These are phyloP conservation scores for Carlito syrichta DNA, from an alignment of 2,113 vertebrate species.

Conservation along the genomic window DNA sequence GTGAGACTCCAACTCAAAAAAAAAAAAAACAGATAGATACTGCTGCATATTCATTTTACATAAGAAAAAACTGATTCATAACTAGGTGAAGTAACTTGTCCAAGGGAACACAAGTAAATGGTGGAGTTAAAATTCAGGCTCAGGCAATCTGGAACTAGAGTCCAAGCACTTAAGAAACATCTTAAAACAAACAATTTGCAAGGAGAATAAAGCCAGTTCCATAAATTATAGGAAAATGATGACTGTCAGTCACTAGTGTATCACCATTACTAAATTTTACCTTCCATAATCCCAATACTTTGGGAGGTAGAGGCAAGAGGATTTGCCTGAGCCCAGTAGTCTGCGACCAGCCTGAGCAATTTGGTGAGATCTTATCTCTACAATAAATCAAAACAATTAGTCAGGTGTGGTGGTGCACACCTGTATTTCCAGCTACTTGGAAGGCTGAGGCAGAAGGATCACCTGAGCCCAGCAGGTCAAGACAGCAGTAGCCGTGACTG, in stretches of 20 bases:
- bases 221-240: slow-evolving; percentile 55
- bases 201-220: slow-evolving; percentile 54
- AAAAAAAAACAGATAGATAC: background rate
- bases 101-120: background rate
- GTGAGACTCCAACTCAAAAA: too few species aligned
- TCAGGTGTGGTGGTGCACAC: too few species aligned
- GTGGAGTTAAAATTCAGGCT: background rate
- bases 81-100: background rate
- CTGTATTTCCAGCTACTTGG: too few species aligned
- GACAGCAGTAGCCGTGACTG: too few species aligned
- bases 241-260: slow-evolving; percentile 52
- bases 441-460: too few species aligned
- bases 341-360: too few species aligned
- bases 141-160: background rate
- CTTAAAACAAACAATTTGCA: background rate
- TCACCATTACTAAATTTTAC: slow-evolving; percentile 59
- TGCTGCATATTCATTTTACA: background rate
- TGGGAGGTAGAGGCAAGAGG: too few species aligned
- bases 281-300: too few species aligned
- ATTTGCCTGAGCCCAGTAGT: too few species aligned
- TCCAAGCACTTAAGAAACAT: background rate
- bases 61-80: background rate
- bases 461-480: too few species aligned
- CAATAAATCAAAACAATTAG: too few species aligned
- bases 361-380: too few species aligned